Percentiles rank a stretch among this genome's conserved stretches.
These are phyloP conservation scores for Listronotus bonariensis DNA, from an alignment of 1,140 invertebrate genomes.

Conservation along the genomic window DNA sequence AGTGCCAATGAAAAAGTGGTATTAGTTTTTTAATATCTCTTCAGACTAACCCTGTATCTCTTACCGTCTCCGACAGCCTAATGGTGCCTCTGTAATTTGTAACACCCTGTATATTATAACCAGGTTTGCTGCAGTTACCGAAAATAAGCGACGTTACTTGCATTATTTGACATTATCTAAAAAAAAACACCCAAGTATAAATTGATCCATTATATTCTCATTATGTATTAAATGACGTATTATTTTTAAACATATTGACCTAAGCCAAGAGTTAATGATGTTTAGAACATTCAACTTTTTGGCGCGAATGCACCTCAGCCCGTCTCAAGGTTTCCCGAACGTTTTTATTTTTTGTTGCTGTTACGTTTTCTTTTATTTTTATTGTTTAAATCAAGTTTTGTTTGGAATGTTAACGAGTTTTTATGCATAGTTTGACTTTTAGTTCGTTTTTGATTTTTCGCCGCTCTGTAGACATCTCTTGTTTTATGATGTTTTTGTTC, in stretches of 20 bases:
- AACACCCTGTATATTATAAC: no score
- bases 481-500: conserved; percentile 23
- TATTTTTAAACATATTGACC: conserved; percentile 14
- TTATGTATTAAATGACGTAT: background rate
- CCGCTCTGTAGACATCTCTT: conserved; percentile 18
- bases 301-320: conserved; percentile 23
- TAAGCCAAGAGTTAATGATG: conserved; percentile 24
- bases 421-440: conserved; percentile 30
- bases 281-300: conserved; percentile 33
- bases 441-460: conserved; percentile 24
- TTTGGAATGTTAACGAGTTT: conserved; percentile 32
- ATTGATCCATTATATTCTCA: no score
- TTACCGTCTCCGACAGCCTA: no score
- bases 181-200: no score
- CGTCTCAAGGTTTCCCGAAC: conserved; percentile 19
- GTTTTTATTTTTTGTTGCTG: conserved; percentile 24
- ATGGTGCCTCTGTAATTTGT: no score
- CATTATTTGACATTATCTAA: no score
- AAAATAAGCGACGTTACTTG: no score
- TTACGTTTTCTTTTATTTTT: conserved; percentile 6
- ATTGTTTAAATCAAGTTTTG: conserved; percentile 28
- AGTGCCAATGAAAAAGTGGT: no score
- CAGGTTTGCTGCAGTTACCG: no score
- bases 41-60: no score
- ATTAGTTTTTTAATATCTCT: no score